Evolutionary conservation across 2,888 invertebrate genomes (phyloP).

Genomic region (Willowsia nigromaculata): DNA sequence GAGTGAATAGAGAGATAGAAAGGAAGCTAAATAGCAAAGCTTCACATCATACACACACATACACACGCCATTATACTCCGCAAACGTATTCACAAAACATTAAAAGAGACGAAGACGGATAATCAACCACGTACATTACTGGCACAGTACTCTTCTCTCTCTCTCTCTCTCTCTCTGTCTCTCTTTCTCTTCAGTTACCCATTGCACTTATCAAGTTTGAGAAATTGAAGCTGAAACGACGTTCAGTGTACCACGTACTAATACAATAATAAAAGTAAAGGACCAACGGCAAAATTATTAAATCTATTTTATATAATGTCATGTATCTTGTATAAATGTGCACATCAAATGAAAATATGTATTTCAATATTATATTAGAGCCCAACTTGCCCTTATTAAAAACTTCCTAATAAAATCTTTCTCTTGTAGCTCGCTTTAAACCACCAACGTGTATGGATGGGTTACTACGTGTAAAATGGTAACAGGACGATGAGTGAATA

Average conservation of each 20-base stretch:
- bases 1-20: conserved; percentile 47
- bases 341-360: background rate
- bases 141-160: background rate
- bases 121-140: conserved; percentile 37
- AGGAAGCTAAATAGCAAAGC: conserved; percentile 28
- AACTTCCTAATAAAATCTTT: background rate
- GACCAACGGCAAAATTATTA: conserved; percentile 68
- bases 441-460: conserved; percentile 25
- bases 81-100: conserved; percentile 28
- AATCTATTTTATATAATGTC: conserved; percentile 50
- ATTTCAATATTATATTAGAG: no score
- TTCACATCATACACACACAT: background rate
- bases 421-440: background rate
- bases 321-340: background rate
- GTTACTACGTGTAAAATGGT: conserved; percentile 42
- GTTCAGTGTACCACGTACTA: conserved; percentile 38
- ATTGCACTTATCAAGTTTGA: conserved; percentile 52
- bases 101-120: conserved; percentile 18
- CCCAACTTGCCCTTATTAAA: conserved; percentile 18
- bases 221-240: conserved; percentile 62
- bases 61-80: background rate
- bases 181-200: no score
- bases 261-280: conserved; percentile 65
- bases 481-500: conserved; percentile 47
- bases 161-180: no score